These are phyloP conservation scores for Athene noctua DNA, from an alignment of 2,113 vertebrate species.

Conservation along the genomic window DNA sequence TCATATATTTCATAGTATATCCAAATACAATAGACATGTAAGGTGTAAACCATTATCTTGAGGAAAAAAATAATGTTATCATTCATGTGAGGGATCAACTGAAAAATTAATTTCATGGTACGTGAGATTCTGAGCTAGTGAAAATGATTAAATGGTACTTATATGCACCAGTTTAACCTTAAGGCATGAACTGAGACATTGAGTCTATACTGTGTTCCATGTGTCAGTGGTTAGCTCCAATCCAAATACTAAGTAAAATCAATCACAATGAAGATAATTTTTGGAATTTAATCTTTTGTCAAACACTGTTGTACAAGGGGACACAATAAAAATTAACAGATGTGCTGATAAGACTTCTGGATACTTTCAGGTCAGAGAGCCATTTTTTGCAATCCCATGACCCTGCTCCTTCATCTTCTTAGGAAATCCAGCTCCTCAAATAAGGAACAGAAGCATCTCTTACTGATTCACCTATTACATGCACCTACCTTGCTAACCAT, in stretches of 20 bases:
- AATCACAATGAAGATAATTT: neutral
- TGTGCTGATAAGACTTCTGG: neutral
- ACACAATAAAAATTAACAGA: neutral
- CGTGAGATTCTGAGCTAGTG: neutral
- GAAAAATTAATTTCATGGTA: conserved; percentile 56
- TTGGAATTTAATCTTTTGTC: neutral
- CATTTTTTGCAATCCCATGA: neutral
- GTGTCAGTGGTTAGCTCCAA: neutral
- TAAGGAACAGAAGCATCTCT: neutral
- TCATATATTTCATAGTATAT: neutral
- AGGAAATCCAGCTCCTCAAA: neutral
- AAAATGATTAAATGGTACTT: conserved; percentile 11
- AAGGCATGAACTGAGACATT: neutral
- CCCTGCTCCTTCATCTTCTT: neutral
- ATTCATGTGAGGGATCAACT: conserved; percentile 18
- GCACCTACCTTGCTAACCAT: neutral
- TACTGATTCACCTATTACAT: neutral
- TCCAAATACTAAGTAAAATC: neutral
- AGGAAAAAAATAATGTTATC: conserved; percentile 12
- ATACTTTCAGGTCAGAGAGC: neutral
- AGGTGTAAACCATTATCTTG: neutral
- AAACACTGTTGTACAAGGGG: neutral
- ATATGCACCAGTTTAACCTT: neutral
- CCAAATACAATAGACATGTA: neutral
- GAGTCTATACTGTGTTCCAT: neutral